These are phyloP conservation scores for Kryphioiulus occultus DNA, from an alignment of 2,888 invertebrate genomes.

Conservation along the genomic window DNA sequence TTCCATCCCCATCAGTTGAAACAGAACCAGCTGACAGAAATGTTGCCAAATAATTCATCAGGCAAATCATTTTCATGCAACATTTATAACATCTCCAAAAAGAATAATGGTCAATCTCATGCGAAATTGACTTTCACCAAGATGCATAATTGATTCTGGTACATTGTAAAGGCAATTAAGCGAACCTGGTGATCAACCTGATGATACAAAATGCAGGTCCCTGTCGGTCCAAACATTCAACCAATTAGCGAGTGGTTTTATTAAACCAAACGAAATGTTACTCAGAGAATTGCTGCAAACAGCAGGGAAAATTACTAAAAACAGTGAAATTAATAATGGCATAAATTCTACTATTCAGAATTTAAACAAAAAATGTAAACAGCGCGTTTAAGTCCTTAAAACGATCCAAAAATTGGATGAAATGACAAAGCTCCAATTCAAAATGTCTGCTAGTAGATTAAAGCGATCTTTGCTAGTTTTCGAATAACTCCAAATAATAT, in stretches of 20 bases:
- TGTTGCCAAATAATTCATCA: neutral
- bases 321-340: too few species aligned
- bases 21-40: conserved; percentile 25
- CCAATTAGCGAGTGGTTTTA: neutral
- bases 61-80: conserved; percentile 39
- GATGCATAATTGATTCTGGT: conserved; percentile 30
- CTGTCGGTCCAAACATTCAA: neutral
- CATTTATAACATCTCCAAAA: conserved; percentile 18
- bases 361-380: too few species aligned
- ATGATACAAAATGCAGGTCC: neutral
- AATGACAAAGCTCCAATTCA: too few species aligned
- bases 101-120: conserved; percentile 42
- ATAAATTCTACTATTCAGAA: neutral
- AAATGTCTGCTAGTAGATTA: too few species aligned
- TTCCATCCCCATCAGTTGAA: neutral
- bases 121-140: conserved; percentile 33
- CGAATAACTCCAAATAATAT: too few species aligned
- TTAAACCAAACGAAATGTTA: neutral
- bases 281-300: neutral
- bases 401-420: too few species aligned
- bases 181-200: conserved; percentile 3
- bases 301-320: neutral
- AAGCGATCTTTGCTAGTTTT: too few species aligned
- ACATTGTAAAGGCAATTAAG: neutral
- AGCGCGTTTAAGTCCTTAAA: too few species aligned